Evolutionary conservation across 2,888 invertebrate genomes (phyloP).

Genomic region (Perizoma flavofasciatum): DNA sequence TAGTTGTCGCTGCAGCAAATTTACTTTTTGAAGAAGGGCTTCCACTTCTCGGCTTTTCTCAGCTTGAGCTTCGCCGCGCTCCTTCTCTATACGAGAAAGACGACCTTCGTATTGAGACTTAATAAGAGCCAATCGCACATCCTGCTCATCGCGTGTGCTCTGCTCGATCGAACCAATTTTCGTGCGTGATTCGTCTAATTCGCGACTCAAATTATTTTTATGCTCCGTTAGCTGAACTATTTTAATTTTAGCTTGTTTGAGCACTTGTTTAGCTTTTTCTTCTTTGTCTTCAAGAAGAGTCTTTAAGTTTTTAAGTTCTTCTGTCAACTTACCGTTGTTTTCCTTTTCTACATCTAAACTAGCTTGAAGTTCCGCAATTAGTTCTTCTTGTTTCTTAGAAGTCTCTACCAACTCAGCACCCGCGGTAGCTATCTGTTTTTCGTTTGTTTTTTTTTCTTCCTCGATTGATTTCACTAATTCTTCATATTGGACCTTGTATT

Average conservation of each 20-base stretch:
- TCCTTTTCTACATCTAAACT: constrained; percentile 76
- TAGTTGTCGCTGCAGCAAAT: constrained; percentile 87
- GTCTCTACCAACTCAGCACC: constrained; percentile 71
- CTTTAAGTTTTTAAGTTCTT: constrained; percentile 85
- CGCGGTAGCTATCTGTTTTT: constrained; percentile 80
- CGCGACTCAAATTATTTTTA: constrained; percentile 85
- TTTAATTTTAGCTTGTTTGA: constrained; percentile 89
- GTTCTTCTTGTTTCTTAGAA: constrained; percentile 81
- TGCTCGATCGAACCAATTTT: constrained; percentile 80
- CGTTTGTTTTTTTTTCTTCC: constrained; percentile 84
- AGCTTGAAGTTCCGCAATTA: constrained; percentile 68
- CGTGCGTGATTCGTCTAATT: constrained; percentile 81
- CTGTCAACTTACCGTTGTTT: constrained; percentile 86
- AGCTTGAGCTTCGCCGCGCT: constrained; percentile 85
- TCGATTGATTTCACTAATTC: constrained; percentile 88
- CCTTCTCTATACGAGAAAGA: constrained; percentile 88
- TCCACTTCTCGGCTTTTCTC: constrained; percentile 87
- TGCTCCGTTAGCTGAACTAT: constrained; percentile 89
- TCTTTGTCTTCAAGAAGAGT: constrained; percentile 84
- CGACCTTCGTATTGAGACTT: constrained; percentile 89
- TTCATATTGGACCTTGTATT: constrained; percentile 94
- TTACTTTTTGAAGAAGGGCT: constrained; percentile 87
- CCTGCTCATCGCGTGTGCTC: constrained; percentile 82
- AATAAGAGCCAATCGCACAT: constrained; percentile 83
- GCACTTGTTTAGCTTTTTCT: constrained; percentile 86